A percentile compares a stretch with the other conserved stretches of the same genome.
Evolutionary conservation across 2,888 invertebrate genomes (phyloP).

Genomic region (Conops quadrifasciatus): DNA sequence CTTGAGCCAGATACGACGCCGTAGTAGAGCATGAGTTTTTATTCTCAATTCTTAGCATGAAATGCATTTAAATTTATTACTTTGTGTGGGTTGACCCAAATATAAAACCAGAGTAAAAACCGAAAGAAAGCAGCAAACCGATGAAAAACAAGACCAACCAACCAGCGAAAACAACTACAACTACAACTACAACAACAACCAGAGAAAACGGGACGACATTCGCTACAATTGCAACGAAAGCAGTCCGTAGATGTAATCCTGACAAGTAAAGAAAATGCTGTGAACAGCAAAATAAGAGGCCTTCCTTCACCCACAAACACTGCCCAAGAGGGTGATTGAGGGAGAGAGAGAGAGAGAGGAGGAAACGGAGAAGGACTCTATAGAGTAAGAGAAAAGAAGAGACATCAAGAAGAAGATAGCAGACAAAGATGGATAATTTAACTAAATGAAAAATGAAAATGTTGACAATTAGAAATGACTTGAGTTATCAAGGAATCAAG

Average conservation of each 20-base stretch:
- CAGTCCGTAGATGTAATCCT: background rate
- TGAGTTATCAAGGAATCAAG: background rate
- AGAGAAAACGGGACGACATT: too few species aligned
- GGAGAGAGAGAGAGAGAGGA: background rate
- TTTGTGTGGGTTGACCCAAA: slow-evolving; percentile 1
- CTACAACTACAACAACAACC: background rate
- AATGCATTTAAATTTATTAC: slow-evolving; percentile 11
- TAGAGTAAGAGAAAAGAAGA: too few species aligned
- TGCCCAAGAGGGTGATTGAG: background rate
- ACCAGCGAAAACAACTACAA: background rate
- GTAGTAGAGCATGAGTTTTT: background rate
- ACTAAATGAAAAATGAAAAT: slow-evolving; percentile 11
- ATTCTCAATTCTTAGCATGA: background rate
- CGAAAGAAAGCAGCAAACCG: background rate
- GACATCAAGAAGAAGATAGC: too few species aligned
- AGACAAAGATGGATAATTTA: background rate
- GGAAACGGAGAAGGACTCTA: too few species aligned
- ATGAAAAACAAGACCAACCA: background rate
- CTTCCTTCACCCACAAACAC: too few species aligned
- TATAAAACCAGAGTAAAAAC: background rate
- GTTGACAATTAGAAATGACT: slow-evolving; percentile 12
- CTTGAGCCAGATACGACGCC: background rate
- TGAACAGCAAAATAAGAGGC: background rate
- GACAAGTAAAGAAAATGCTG: background rate
- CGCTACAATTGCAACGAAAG: too few species aligned